Evolutionary conservation across 2,113 vertebrate species (phyloP).

Genomic region (Melanerpes aurifrons): DNA sequence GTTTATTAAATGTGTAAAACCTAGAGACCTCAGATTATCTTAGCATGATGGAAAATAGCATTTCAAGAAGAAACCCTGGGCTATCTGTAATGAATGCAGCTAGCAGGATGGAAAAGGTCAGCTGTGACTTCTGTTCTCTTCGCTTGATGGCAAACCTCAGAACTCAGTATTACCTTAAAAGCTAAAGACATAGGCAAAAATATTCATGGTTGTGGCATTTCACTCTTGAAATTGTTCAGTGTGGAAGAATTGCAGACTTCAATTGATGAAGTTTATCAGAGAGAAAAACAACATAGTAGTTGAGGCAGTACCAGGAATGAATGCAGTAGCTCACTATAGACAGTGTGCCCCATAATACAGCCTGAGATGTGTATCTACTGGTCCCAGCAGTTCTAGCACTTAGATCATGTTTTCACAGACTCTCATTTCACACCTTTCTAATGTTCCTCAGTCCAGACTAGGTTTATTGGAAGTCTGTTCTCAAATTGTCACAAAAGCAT

Average conservation of each 20-base stretch:
- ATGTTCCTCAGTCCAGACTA: not conserved
- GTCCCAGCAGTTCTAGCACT: not conserved
- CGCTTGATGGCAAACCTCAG: not conserved
- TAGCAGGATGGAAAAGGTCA: conserved; percentile 33
- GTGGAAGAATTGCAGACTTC: not conserved
- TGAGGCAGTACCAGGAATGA: not conserved
- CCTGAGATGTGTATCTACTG: not conserved
- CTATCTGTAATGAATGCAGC: conserved; percentile 14
- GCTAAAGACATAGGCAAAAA: not conserved
- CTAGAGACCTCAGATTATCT: not conserved
- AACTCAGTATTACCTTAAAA: not conserved
- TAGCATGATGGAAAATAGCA: not conserved
- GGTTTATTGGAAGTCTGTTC: not conserved
- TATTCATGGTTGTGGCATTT: not conserved
- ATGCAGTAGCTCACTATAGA: rapidly evolving
- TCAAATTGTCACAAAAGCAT: not conserved
- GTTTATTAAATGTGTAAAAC: conserved; percentile 7
- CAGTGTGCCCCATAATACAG: not conserved
- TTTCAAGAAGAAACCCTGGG: not conserved
- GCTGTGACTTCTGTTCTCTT: not conserved
- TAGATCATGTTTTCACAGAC: not conserved
- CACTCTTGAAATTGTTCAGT: not conserved
- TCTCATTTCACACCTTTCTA: not conserved
- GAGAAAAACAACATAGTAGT: not conserved
- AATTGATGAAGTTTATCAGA: not conserved